Conservation (phyloP, 1,140 invertebrate species). For the Watersipora subatra region DNA sequence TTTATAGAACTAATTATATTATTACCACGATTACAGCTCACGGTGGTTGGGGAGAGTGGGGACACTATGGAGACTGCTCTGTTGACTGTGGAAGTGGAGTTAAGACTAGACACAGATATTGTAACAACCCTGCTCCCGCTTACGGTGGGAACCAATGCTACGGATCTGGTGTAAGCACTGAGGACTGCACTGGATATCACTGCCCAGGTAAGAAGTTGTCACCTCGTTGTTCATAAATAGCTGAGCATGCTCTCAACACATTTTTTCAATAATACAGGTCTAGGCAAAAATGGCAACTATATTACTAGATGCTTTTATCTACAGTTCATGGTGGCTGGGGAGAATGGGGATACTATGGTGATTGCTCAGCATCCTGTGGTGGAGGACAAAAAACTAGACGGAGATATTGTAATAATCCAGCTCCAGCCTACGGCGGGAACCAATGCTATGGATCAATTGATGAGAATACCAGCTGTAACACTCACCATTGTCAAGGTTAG, state of each 20-base stretch:
- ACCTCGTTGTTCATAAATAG: no score
- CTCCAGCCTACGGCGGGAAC: constrained; percentile 8
- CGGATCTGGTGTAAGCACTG: constrained; percentile 20
- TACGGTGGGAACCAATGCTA: constrained; percentile 22
- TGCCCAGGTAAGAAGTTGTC: constrained; percentile 36
- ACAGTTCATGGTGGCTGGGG: constrained; percentile 20
- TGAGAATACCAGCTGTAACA: no score
- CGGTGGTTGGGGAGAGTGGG: constrained; percentile 30
- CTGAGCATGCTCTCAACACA: no score
- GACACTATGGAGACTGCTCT: constrained; percentile 28
- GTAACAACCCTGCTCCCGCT: constrained; percentile 18
- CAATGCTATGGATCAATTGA: constrained; percentile 1
- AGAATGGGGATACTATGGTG: constrained; percentile 4
- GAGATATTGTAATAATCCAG: constrained; percentile 7
- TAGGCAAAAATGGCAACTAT: no score
- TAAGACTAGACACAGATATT: constrained; percentile 16
- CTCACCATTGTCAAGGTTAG: no score
- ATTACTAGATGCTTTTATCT: no score
- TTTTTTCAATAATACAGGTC: no score
- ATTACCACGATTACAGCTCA: no score
- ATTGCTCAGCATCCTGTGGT: constrained; percentile 8
- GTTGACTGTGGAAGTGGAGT: constrained; percentile 27
- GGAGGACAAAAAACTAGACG: constrained; percentile 7
- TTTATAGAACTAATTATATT: no score
- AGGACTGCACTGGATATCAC: constrained; percentile 29